These are phyloP conservation scores for Ptycholaimellus sp. DNA, from an alignment of 2,888 invertebrate species.

Conservation along the genomic window DNA sequence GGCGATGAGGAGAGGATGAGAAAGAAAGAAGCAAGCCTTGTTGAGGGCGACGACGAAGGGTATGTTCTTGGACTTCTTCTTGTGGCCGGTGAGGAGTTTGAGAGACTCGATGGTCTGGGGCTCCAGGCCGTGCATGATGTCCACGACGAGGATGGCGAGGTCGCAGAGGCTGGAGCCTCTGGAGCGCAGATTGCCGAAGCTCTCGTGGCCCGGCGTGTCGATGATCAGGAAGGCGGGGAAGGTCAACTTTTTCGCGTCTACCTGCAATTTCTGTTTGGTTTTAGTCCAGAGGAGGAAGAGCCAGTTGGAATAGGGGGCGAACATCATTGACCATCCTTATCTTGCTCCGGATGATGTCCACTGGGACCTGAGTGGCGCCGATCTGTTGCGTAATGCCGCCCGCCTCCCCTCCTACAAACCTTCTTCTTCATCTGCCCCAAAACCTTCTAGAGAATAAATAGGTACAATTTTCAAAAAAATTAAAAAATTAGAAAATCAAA, in stretches of 20 bases:
- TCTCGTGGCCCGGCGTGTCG: slow-evolving; percentile 98
- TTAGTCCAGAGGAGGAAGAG: too few relatives aligned
- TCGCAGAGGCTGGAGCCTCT: slow-evolving; percentile 95
- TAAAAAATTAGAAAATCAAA: slow-evolving; percentile 1
- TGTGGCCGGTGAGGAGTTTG: slow-evolving; percentile 65
- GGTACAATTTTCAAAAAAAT: too few relatives aligned
- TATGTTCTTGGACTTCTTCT: slow-evolving; percentile 69
- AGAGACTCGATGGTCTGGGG: slow-evolving; percentile 96
- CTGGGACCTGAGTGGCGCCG: slow-evolving; percentile 94
- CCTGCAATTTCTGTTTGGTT: too few relatives aligned
- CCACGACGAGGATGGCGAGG: slow-evolving; percentile 90
- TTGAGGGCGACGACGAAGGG: slow-evolving; percentile 94
- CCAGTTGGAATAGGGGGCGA: too few relatives aligned
- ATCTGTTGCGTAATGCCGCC: slow-evolving; percentile 99
- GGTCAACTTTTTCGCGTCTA: slow-evolving; percentile 50
- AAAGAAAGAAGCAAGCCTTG: too few relatives aligned
- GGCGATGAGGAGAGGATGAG: too few relatives aligned
- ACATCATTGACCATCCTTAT: slow-evolving; percentile 51
- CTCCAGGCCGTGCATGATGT: slow-evolving; percentile 97
- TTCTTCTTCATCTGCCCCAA: too few relatives aligned
- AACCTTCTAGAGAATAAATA: too few relatives aligned
- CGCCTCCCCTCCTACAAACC: slow-evolving; percentile 49
- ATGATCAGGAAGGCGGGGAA: slow-evolving; percentile 89
- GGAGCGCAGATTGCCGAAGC: slow-evolving; percentile 78
- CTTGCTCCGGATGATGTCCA: slow-evolving; percentile 67